These are phyloP conservation scores for Orcinus orca DNA, from an alignment of 2,113 vertebrate species.

Conservation along the genomic window DNA sequence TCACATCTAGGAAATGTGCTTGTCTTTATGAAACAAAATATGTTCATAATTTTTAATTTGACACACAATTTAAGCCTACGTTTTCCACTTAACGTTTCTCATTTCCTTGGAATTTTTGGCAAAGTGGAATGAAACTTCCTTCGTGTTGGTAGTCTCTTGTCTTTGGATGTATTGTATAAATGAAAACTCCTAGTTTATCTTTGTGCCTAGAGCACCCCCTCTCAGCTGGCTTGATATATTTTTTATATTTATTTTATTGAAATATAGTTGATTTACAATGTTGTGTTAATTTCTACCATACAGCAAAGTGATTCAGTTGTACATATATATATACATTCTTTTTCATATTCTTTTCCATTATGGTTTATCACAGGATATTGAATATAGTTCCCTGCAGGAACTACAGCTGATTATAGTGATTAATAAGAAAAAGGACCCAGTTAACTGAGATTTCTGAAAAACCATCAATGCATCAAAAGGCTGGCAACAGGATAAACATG, in stretches of 20 bases:
- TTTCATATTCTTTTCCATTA: neutral
- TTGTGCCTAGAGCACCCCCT: no score
- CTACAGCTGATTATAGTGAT: neutral
- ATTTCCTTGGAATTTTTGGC: neutral
- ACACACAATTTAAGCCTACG: neutral
- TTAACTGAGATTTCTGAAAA: neutral
- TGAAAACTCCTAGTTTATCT: neutral
- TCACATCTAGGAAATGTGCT: neutral
- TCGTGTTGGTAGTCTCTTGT: neutral
- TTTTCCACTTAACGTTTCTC: neutral
- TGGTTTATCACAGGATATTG: neutral
- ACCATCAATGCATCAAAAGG: neutral
- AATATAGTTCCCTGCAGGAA: neutral
- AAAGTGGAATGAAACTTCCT: neutral
- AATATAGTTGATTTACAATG: neutral
- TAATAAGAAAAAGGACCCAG: neutral
- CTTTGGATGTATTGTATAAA: neutral
- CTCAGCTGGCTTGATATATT: neutral
- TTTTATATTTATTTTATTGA: neutral
- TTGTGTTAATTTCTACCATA: neutral
- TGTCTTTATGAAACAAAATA: conserved; percentile 5
- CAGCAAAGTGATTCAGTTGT: neutral
- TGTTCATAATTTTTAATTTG: neutral
- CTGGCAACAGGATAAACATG: neutral
- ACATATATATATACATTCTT: neutral